phyloP scores from a whole-genome alignment of 2,888 invertebrate genomes.

The Apodemia mormo region DNA sequence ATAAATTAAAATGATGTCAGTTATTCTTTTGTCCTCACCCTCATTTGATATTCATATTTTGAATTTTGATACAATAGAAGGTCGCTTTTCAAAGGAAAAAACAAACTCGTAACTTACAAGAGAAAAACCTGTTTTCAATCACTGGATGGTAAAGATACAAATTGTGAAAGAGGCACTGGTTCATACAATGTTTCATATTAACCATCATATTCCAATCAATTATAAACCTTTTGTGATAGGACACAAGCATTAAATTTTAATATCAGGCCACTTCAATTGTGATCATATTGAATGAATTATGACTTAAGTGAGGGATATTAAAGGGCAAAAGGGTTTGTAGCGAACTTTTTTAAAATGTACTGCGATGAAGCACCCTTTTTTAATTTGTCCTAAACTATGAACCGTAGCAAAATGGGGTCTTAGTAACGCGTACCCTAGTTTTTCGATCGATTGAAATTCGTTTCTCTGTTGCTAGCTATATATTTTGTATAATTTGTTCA shows the following conservation, averaged over 20 bases:
- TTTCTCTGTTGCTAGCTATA: conserved; percentile 48
- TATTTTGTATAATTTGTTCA: conserved; percentile 68
- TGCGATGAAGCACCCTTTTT: conserved; percentile 72
- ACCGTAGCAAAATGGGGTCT: conserved; percentile 69
- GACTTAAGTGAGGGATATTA: conserved; percentile 81
- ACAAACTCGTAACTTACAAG: conserved; percentile 61
- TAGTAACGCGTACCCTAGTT: conserved; percentile 50
- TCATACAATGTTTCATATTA: conserved; percentile 68
- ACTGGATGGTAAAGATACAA: conserved; percentile 78
- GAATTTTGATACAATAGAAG: conserved; percentile 79
- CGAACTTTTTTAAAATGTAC: conserved; percentile 76
- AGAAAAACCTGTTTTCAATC: conserved; percentile 77
- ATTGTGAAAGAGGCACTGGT: conserved; percentile 80
- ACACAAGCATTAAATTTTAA: conserved; percentile 64
- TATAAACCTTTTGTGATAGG: conserved; percentile 56
- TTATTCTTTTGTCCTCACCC: conserved; percentile 80
- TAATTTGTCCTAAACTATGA: conserved; percentile 76
- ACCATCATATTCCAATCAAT: conserved; percentile 48
- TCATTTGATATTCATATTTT: conserved; percentile 82
- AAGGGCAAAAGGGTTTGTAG: conserved; percentile 77
- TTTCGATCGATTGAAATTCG: conserved; percentile 54
- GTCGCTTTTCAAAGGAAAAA: conserved; percentile 70
- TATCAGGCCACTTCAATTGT: conserved; percentile 68
- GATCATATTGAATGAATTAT: conserved; percentile 81
- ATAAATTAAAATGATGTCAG: conserved; percentile 80